These are phyloP conservation scores for Coregonus clupeaformis DNA, from an alignment of 2,113 vertebrate genomes.

Conservation along the genomic window DNA sequence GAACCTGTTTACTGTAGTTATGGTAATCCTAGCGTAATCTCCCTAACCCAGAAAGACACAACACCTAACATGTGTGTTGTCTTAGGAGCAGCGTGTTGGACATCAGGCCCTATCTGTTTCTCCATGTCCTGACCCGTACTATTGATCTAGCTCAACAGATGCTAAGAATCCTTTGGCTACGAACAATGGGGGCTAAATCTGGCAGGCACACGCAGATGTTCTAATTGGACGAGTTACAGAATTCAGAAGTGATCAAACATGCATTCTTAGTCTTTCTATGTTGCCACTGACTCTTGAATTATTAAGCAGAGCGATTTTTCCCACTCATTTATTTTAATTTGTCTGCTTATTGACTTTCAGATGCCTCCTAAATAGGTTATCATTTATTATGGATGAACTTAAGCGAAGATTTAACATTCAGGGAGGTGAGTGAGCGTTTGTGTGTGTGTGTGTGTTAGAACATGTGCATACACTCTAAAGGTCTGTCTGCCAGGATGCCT, in stretches of 20 bases:
- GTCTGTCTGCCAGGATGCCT: no score
- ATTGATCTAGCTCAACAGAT: no score
- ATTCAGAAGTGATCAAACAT: constrained; percentile 20
- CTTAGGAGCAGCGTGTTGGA: no score
- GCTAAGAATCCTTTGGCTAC: constrained; percentile 22
- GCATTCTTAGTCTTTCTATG: not conserved
- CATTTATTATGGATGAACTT: constrained; percentile 52
- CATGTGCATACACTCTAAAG: not conserved
- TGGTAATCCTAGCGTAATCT: no score
- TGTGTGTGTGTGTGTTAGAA: not conserved
- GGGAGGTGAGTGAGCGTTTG: constrained; percentile 13
- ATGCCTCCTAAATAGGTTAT: constrained; percentile 44
- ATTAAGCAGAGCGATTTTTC: constrained; percentile 34
- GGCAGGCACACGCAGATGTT: constrained; percentile 32
- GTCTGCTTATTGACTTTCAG: constrained; percentile 47
- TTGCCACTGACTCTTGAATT: constrained; percentile 13
- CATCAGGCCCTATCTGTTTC: no score
- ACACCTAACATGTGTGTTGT: no score
- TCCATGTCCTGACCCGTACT: no score
- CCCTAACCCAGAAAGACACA: no score
- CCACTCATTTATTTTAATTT: constrained; percentile 60
- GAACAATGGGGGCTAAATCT: constrained; percentile 42
- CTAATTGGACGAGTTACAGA: constrained; percentile 17
- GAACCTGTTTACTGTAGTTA: constrained; percentile 15
- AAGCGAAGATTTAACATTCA: constrained; percentile 21